Evolutionary conservation across 2,113 vertebrate genomes (phyloP), one percentile per base, ranked within the genome.

Genomic region (Clarias macrocephalus): DNA sequence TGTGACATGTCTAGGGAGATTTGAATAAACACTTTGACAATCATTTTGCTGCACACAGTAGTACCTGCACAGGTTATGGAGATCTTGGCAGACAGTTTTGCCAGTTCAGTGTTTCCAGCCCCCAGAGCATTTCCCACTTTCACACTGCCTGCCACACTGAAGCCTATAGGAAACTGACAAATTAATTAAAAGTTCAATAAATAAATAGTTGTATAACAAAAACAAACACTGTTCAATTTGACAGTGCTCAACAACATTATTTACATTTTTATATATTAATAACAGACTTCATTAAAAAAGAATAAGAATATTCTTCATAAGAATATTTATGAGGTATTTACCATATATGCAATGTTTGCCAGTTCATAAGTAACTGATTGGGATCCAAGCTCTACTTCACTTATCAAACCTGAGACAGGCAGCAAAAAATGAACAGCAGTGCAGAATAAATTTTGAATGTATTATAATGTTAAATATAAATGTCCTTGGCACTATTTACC

Each of bases 101-200:
- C 97, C 89, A 96, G 94, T 48, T 94, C 88, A 0, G 92, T 93
- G 18, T 96, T 87, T 88, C 96, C 96, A 0, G 94, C 96, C 54
- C 97, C 97, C 82, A 98, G 86, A 10, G 97, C 95, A 8, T 96
- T 96, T 85, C 97, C 98, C 87, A 98, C 96, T 75, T 93, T 92
- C 80, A 99, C 94, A 13, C 90, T 95, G 0, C 90, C 96, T 0
- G 97, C 96, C 88, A 97, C 92, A 0, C 95, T 93, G 85, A 97
- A 94, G 75, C 96, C 96, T 56, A 95, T 6, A 11, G 97, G 95
- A 82, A 98, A 94, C 97, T 99, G 88, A 82, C 60, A 82, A 65
- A 3, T 48, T 48, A 48, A 48, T 8, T 48, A 48, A 70, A 25
- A 16, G 5, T 37, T 18, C 18, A 18, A 37, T 72, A 18, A 42